Base-by-base conservation (phyloP, 2,888 invertebrate species). In the Mesoligia furuncula region DNA sequence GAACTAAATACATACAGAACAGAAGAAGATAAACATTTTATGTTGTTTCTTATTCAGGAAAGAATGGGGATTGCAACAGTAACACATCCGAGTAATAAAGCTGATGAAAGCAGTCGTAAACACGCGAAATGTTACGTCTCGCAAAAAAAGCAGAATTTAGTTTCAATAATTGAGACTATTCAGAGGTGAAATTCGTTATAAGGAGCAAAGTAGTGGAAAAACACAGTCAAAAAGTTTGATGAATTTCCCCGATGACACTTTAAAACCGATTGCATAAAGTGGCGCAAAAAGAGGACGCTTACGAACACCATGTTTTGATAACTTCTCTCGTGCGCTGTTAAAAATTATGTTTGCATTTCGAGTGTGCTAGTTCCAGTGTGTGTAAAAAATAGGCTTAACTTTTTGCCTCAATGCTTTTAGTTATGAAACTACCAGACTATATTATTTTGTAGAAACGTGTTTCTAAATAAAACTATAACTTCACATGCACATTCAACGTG, bases 281-380 rank as follows among this genome's bases (percentile, higher is more conserved):
- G 74, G 77, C 42, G 73, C 71, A 79, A 86, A 82, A 87, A 85
- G 85, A 78, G 81, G 75, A 70, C 73, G 70, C 77, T 83, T 76
- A 76, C 54, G 9, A 77, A 81, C 85, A 81, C 83, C 66, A 75
- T 64, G 77, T 78, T 85, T 83, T 84, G 81, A 81, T 85, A 87
- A 87, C 77, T 79, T 73, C 77, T 72, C 81, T 79, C 72, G 64
- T 75, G 66, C 57, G 76, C 64, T 69, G 81, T 77, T 74, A 79
- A 76, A 87, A 85, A 80, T 77, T 71, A 81, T 73, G 84, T 84
- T 83, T 85, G 76, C 75, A 73, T 84, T 87, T 87, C 75, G 73
- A 87, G 81, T 75, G 73, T 59, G 13, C 73, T 77, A 62, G 36
- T 77, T 80, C 20, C 77, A 75, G 77, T 80, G 84, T 76, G 76